Evolutionary conservation across 2,797 vertebrate genomes (phyloP), one percentile per base, ranked within the genome.

Genomic region (Tragopan temminckii): DNA sequence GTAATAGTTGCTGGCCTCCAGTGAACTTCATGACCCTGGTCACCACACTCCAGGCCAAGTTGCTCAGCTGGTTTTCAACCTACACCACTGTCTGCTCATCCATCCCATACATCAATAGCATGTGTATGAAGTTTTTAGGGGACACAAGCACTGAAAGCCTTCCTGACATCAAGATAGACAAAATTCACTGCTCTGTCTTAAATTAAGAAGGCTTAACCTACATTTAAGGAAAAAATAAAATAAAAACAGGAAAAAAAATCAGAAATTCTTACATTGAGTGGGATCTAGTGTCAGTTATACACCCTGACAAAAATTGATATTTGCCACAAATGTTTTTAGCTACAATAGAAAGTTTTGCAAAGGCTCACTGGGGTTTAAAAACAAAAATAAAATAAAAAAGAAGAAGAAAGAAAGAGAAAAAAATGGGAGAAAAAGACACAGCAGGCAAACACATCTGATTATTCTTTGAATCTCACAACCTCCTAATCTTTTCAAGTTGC

Each of bases 201-300:
- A 25, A 59, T 25, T 59, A 36, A 25, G 23, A 25, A 25, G 23
- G 14, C 7, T 59, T 24, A 36, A 66, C 0, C 2, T 17, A 31
- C 21, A 48, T 52, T 61, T 52, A 15, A 53, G 13, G 15, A 1
- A 33, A 17, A 74, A 29, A 59, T n/a, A 35, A 40, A 53, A 16
- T 5, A 5, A 13, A 12, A 59, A 20, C 7, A 31, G 11, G 6
- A 7, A 57, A 40, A 13, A 33, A 15, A 4, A n/a, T n/a, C 50
- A 43, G 25, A 36, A 58, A 19, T 40, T 46, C 23, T 81, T 62
- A 11, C 14, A 75, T 78, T 94, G 83, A 89, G 81, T 85, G 13
- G 20, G 20, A 61, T 89, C 90, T 46, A 93, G 58, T 15, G 23
- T 80, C 58, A 97, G 61, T 36, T 36, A 46, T 11, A 80, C 82